phyloP scores from a whole-genome alignment of 2,888 invertebrate genomes.

The Anorthoa munda region DNA sequence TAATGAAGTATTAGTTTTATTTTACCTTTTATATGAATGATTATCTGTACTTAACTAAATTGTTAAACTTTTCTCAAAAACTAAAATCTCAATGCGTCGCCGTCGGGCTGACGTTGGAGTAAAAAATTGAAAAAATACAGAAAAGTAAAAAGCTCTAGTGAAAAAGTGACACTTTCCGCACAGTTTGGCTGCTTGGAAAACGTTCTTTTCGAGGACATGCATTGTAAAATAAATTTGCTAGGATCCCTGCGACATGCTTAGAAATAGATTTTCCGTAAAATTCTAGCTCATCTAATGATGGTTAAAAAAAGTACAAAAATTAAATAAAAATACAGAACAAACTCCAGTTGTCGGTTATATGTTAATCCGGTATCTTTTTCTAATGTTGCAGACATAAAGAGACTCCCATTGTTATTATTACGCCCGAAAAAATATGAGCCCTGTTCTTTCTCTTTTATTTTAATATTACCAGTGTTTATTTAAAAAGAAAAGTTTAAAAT shows the following conservation, averaged over 20 bases:
- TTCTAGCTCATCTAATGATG: no score
- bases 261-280: background rate
- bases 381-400: background rate
- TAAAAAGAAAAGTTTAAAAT: background rate
- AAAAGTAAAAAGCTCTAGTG: no score
- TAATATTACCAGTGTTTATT: slow-evolving; percentile 2
- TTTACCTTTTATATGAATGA: no score
- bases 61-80: no score
- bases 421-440: background rate
- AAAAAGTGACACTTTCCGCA: no score
- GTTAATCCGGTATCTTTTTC: background rate
- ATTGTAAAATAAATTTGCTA: background rate
- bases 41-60: no score
- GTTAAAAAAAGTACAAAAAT: background rate
- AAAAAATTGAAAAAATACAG: no score
- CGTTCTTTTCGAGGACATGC: no score
- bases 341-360: background rate
- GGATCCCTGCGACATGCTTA: background rate
- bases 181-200: no score
- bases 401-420: background rate
- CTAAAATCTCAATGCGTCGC: no score
- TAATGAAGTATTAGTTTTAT: no score
- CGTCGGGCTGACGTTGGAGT: no score
- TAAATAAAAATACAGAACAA: background rate
- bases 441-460: slow-evolving; percentile 38